Conservation (phyloP, 2,888 invertebrate genomes). For the Cheilosia soror region DNA sequence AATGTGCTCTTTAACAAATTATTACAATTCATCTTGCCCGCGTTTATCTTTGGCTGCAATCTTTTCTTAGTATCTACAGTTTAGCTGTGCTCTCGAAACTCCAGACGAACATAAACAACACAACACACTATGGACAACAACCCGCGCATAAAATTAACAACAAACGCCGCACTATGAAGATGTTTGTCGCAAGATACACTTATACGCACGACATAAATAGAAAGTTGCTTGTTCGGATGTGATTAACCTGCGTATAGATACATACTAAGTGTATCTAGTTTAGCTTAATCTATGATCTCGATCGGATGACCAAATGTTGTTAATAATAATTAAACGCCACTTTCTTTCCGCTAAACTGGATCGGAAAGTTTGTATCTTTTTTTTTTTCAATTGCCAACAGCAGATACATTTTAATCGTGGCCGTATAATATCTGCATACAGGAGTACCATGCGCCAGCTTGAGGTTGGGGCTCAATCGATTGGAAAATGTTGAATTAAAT, state of each 20-base stretch:
- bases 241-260: constrained; percentile 49
- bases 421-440: constrained; percentile 28
- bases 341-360: constrained; percentile 71
- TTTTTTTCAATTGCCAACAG: constrained; percentile 35
- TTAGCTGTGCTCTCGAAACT: constrained; percentile 19
- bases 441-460: neutral
- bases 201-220: constrained; percentile 51
- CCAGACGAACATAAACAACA: constrained; percentile 26
- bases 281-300: constrained; percentile 67
- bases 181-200: constrained; percentile 19
- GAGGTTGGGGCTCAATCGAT: constrained; percentile 63
- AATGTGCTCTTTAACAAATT: constrained; percentile 18
- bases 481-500: constrained; percentile 64
- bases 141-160: constrained; percentile 40
- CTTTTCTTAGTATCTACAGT: constrained; percentile 39
- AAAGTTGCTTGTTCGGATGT: constrained; percentile 57
- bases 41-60: constrained; percentile 36
- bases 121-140: constrained; percentile 1
- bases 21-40: neutral
- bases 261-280: constrained; percentile 21
- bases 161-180: constrained; percentile 3
- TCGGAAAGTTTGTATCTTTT: constrained; percentile 46
- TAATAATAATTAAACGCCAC: constrained; percentile 73
- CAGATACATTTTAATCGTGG: neutral
- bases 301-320: constrained; percentile 70